Evolutionary conservation across 23 tunicate species (phyloP), one percentile per base, ranked within the genome.

Genomic region (Oikopleura albicans): DNA sequence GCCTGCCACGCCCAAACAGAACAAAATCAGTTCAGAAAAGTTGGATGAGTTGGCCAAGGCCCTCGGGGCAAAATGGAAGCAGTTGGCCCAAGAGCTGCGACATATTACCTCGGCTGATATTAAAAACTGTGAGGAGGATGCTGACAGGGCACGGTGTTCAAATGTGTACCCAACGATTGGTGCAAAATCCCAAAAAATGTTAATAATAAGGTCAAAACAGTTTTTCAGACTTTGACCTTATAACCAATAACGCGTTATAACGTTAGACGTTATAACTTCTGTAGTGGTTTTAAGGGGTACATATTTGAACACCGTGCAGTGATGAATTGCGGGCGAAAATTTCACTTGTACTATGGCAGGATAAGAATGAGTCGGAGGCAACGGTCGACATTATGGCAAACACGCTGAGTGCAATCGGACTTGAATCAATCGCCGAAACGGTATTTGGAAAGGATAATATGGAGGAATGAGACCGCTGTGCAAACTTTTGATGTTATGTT

Each of bases 81-180:
- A 71, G 31, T 29, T 71, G 37, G 79, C 79, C 2, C 34, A 71
- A 31, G 79, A 71, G 37, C 79, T 71, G 28, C 33, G 79, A 29
- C 79, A 71, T 71, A 71, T 71, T 22, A 71, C 79, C 28, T 2
- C 33, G 33, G 35, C 27, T 12, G 79, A 71, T 37, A 71, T 71
- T 71, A 71, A 71, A 71, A 71, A 71, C 79, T 71, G 79, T 29
- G 79, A 71, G 35, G 79, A 71, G 2, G 79, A 71, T 71, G 79
- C 79, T 29, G 79, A 71, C 4, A 37, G n/a, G n/a, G n/a, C n/a
- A n/a, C n/a, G n/a, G n/a, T n/a, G n/a, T n/a, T n/a, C n/a, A n/a
- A n/a, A n/a, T n/a, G n/a, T n/a, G n/a, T n/a, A n/a, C n/a, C n/a
- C n/a, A n/a, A n/a, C n/a, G n/a, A n/a, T n/a, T n/a, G n/a, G n/a